These are phyloP conservation scores for Lepisosteus osseus DNA, from an alignment of 2,113 vertebrate genomes.

Conservation along the genomic window DNA sequence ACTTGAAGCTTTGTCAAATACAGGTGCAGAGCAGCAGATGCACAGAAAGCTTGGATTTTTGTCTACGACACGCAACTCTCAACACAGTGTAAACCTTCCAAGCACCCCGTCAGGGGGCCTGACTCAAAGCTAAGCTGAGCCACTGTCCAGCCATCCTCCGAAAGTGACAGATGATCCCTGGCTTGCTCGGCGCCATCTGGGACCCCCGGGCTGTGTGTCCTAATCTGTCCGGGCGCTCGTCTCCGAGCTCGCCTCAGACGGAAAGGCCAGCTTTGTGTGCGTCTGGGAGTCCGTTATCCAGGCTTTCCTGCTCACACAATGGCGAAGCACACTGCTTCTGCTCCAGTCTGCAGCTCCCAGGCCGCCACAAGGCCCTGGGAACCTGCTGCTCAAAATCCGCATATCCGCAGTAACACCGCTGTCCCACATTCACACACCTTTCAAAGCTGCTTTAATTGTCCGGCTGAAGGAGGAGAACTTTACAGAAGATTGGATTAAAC, in stretches of 20 bases:
- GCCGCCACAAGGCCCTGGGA: slow-evolving; percentile 14
- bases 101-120: too few species aligned
- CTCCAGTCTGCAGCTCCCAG: slow-evolving; percentile 8
- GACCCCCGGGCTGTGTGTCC: slow-evolving; percentile 6
- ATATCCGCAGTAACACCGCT: not conserved
- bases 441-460: not conserved
- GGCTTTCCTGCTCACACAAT: slow-evolving; percentile 31
- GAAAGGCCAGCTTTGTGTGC: slow-evolving; percentile 18
- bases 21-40: too few species aligned
- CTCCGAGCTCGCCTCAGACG: not conserved
- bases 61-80: too few species aligned
- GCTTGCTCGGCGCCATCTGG: slow-evolving; percentile 38
- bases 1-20: too few species aligned
- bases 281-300: slow-evolving; percentile 13
- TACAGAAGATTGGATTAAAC: too few species aligned
- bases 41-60: too few species aligned
- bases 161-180: slow-evolving; percentile 27
- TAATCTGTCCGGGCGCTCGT: slow-evolving; percentile 10
- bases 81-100: too few species aligned
- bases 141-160: slow-evolving; percentile 19
- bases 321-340: slow-evolving; percentile 23
- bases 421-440: not conserved
- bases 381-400: not conserved
- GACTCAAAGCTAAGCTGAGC: too few species aligned
- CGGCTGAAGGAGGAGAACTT: slow-evolving; percentile 16